Conservation (phyloP, 2,797 vertebrate genomes). For the Chrysocyon brachyurus region DNA sequence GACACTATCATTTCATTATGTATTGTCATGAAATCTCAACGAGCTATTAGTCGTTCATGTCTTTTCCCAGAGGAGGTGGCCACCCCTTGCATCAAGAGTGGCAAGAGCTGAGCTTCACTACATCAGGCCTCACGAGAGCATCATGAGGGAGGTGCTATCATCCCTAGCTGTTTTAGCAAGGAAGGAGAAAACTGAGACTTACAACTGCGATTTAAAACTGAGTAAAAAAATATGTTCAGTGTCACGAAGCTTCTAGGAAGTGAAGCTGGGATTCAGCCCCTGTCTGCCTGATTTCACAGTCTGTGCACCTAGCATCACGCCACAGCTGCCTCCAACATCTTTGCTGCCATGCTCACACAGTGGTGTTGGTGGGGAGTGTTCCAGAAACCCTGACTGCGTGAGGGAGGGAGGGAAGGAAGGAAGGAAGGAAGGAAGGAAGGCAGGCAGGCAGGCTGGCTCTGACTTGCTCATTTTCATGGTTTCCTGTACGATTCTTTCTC, state of each 20-base stretch:
- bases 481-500: rapidly evolving
- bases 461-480: background rate
- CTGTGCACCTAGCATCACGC: background rate
- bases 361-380: background rate
- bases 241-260: background rate
- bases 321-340: background rate
- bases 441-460: background rate
- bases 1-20: background rate
- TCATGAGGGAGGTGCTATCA: background rate
- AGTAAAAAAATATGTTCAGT: background rate
- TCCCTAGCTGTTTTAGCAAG: background rate
- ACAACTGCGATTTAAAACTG: background rate
- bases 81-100: rapidly evolving
- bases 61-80: background rate
- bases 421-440: no score
- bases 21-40: background rate
- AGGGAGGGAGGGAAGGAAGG: background rate
- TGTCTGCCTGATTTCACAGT: background rate
- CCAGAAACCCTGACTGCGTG: background rate
- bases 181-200: background rate
- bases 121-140: background rate
- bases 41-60: rapidly evolving
- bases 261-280: background rate
- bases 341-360: rapidly evolving
- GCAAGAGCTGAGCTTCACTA: background rate